Evolutionary conservation across 1,140 invertebrate genomes (phyloP), one percentile per base, ranked within the genome.

Genomic region (Teleogryllus occipitalis): DNA sequence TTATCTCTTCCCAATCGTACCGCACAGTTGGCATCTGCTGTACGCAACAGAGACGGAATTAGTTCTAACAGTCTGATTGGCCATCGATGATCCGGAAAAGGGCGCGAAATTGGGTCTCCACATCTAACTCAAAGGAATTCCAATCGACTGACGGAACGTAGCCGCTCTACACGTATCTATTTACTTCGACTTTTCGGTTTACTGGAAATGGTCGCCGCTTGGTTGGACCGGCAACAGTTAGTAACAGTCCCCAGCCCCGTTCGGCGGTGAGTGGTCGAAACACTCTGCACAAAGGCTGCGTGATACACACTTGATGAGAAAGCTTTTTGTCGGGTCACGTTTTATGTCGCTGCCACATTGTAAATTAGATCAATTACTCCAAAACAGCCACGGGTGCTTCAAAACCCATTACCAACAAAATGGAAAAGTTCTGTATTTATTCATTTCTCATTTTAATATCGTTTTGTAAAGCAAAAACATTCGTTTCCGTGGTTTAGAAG

Each of bases 341-440:
- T 65, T 65, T 65, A 65, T 65, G 10, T 65, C 10, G 54, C 18
- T 10, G 18, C 54, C 54, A 18, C 18, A 65, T 65, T 10, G 54
- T 14, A 65, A 65, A 65, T 65, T 65, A 65, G 54, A 14, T 65
- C 54, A 65, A 65, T 65, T 65, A 65, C 54, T 65, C 54, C 54
- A 7, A 65, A 65, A 65, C 54, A 65, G 54, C 54, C 10, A 65
- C 54, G 54, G 18, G 54, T 65, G 10, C 54, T 65, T 18, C 10
- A 18, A 10, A 65, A 65, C 54, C 18, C 54, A 65, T 65, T 65
- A 65, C 2, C 18, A 18, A 65, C 54, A 18, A 65, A 65, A 18
- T 65, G 54, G 18, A 65, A 65, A 65, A 65, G 54, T 65, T 65
- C 54, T 65, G 54, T 65, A 65, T 65, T 65, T 65, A 65, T 65